Percentiles rank a stretch among this genome's conserved stretches.
Evolutionary conservation across 2,888 invertebrate species (phyloP).

Genomic region (Brachypalpus laphriformis): DNA sequence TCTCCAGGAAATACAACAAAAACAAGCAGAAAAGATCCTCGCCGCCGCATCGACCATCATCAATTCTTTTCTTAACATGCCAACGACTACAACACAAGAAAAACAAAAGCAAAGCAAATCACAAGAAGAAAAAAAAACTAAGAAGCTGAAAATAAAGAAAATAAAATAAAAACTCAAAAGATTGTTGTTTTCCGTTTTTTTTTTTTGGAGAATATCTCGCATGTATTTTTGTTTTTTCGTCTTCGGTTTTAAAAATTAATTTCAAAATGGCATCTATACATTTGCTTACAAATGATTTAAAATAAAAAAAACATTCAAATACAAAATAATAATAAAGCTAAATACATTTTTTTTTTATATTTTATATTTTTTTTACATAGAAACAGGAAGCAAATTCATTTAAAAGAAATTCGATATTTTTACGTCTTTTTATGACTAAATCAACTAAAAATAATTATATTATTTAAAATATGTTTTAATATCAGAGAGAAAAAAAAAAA

Average conservation of each 20-base stretch:
- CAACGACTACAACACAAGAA: constrained; percentile 17
- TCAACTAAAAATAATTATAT: constrained; percentile 53
- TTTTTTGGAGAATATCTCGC: constrained; percentile 48
- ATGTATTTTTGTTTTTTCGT: constrained; percentile 54
- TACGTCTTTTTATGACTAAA: constrained; percentile 68
- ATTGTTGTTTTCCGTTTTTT: constrained; percentile 25
- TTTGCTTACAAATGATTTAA: constrained; percentile 48
- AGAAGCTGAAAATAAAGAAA: constrained; percentile 40
- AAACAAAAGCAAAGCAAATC: constrained; percentile 31
- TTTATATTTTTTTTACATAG: constrained; percentile 55
- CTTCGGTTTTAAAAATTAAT: constrained; percentile 40
- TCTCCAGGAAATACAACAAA: constrained; percentile 69
- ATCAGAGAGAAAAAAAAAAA: constrained; percentile 24
- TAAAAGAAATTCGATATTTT: constrained; percentile 61
- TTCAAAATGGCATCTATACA: constrained; percentile 67
- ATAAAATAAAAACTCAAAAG: constrained; percentile 55
- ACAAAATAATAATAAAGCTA: constrained; percentile 42
- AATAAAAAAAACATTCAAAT: constrained; percentile 62
- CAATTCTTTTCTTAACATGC: constrained; percentile 39
- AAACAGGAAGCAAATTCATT: constrained; percentile 50
- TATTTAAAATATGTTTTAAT: constrained; percentile 45
- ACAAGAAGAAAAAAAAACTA: constrained; percentile 42
- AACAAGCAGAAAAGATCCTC: constrained; percentile 61
- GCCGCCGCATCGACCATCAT: constrained; percentile 18
- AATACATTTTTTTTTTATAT: constrained; percentile 53